Conservation (phyloP, 2,113 vertebrate species). For the Vicugna pacos region DNA sequence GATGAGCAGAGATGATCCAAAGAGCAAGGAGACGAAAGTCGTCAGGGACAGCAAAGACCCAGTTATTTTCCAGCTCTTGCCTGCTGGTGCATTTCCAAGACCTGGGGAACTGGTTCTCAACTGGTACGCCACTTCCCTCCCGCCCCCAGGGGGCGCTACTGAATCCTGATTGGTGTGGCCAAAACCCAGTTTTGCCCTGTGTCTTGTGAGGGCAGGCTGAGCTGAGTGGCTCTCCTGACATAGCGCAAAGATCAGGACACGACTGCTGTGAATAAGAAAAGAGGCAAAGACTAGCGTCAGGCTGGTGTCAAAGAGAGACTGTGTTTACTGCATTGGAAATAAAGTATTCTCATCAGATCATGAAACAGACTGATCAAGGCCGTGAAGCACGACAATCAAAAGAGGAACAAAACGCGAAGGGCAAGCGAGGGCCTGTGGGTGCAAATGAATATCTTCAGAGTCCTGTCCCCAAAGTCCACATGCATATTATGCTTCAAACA, state of each 20-base stretch:
- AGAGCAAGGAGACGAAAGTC: neutral
- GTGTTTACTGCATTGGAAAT: neutral
- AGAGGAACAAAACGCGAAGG: neutral
- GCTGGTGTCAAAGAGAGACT: neutral
- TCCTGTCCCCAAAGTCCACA: neutral
- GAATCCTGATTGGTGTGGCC: neutral
- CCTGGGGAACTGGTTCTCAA: neutral
- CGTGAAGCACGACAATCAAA: neutral
- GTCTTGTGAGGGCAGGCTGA: neutral
- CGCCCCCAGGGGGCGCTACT: neutral
- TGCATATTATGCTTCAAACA: neutral
- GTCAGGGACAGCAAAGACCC: neutral
- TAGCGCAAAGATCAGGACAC: neutral
- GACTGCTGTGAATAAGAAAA: neutral
- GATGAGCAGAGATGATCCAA: neutral
- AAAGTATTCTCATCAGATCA: neutral
- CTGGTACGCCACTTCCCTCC: neutral
- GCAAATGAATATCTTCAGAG: neutral
- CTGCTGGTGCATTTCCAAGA: slow-evolving; percentile 24
- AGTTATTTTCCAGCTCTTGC: neutral
- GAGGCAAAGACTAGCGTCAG: neutral
- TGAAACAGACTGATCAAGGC: neutral
- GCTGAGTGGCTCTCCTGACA: neutral
- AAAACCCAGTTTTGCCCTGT: neutral
- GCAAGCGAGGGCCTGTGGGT: neutral